Evolutionary conservation across 1,140 invertebrate species (phyloP), one percentile per base, ranked within the genome.

Genomic region (Plutomurus gul): DNA sequence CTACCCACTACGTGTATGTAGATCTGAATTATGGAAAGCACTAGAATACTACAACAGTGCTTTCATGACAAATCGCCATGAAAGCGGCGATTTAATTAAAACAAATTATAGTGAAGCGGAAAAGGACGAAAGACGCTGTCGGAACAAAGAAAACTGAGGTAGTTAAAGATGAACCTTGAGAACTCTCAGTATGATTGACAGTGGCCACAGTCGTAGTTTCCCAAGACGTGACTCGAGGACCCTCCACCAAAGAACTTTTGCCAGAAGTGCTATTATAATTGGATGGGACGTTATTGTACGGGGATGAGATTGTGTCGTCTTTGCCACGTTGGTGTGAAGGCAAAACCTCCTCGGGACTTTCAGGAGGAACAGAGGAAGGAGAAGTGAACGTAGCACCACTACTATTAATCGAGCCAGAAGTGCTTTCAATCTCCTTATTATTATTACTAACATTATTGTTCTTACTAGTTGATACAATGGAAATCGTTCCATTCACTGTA

Each of bases 121-220:
- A 18, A n/a, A 11, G 20, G 36, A 43, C 18, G 36, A 72, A n/a
- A n/a, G n/a, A n/a, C n/a, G n/a, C n/a, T n/a, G n/a, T n/a, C n/a
- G n/a, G 18, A 25, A 11, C 47, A 51, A 16, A 37, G 25, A 72
- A 22, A 40, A 25, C 2, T 25, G 36, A 11, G 16, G 36, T n/a
- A n/a, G n/a, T n/a, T n/a, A 72, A 72, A 72, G 36, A 40, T 72
- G 36, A 72, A 72, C 70, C 70, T 72, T 72, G 36, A 72, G 39
- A 40, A 40, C 18, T 40, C 7, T 43, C 22, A 72, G 36, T 72
- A 39, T 40, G 39, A 72, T 72, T 72, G 70, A 40, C 36, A 72
- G 36, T 72, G 39, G 70, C 36, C 36, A 40, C 70, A 72, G 70
- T 72, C 13, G 70, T 72, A 72, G 39, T 72, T 72, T 72, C 70